Base-by-base conservation (phyloP, 2,888 invertebrate species). In the Nebria brevicollis region DNA sequence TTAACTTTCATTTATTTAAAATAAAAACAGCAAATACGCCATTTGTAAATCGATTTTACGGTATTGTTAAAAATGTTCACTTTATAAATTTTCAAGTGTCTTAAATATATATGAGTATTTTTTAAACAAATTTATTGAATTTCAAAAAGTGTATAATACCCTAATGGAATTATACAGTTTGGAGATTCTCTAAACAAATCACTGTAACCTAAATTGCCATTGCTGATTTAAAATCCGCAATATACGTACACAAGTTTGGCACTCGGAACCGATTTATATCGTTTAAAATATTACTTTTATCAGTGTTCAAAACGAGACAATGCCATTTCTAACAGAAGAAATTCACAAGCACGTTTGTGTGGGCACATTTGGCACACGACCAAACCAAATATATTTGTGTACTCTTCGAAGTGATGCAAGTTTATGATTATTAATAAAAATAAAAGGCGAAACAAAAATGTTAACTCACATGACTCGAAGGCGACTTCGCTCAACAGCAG, bases 401-500 rank as follows among this genome's bases (percentile, higher is more conserved):
- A 26, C 54, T 13, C 26, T 26, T 15, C 70, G 34, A 70, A 70
- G 11, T 43, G 15, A 15, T 25, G 66, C 41, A 25, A 76, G 15
- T 65, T 76, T 65, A 72, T 26, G 25, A 34, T 74, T 82, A 66
- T 42, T 70, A n/a, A 70, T 70, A 77, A 68, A 70, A 70, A 70
- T 15, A 54, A 10, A 4, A 70, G 5, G 34, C 34, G 34, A 34
- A 34, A 34, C 34, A 34, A 34, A 34, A 34, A 70, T 68, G 13
- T 75, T 77, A 76, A 89, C 92, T 92, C 89, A 95, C 95, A 91
- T 82, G 96, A 95, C 85, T 94, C 93, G 87, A 97, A 97, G 66
- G 94, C 93, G 85, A 97, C 92, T 90, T 98, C 97, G 89, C 97
- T 97, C 86, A 98, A 92, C 84, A 97, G 91, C 83, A 97, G 94